phyloP scores from a whole-genome alignment of 2,888 invertebrate genomes.

The Scaptomyza flava region DNA sequence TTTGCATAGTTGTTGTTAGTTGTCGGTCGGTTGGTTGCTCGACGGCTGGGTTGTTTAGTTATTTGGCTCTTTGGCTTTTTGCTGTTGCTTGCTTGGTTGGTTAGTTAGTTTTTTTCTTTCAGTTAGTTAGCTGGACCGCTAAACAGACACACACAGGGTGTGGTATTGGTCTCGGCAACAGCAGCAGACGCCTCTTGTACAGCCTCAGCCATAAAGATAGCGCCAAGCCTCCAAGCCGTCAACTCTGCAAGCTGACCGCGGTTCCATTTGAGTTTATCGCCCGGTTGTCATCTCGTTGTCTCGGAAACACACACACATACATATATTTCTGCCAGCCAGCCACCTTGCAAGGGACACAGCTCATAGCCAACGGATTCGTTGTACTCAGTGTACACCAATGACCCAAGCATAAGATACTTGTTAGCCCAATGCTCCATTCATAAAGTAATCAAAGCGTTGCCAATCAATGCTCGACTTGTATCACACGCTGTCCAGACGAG shows the following conservation, averaged over 20 bases:
- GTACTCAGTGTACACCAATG: neutral
- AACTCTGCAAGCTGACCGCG: slow-evolving; percentile 23
- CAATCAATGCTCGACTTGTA: slow-evolving; percentile 11
- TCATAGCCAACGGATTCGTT: slow-evolving; percentile 10
- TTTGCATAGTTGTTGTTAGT: slow-evolving; percentile 78
- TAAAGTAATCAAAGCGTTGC: slow-evolving; percentile 25
- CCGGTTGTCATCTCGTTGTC: slow-evolving; percentile 67
- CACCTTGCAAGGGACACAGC: slow-evolving; percentile 40
- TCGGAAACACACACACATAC: slow-evolving; percentile 65
- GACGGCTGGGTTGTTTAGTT: slow-evolving; percentile 54
- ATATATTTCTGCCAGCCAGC: slow-evolving; percentile 29
- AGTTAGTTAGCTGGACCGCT: slow-evolving; percentile 18
- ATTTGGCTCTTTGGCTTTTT: slow-evolving; percentile 40
- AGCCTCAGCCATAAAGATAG: slow-evolving; percentile 67
- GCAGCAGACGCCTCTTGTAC: slow-evolving; percentile 22
- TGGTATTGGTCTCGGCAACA: slow-evolving; percentile 31
- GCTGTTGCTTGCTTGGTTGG: slow-evolving; percentile 25
- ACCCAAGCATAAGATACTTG: slow-evolving; percentile 9
- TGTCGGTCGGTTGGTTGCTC: slow-evolving; percentile 62
- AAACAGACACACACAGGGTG: slow-evolving; percentile 49
- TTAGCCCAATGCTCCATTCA: slow-evolving; percentile 26
- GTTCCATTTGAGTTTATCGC: slow-evolving; percentile 59
- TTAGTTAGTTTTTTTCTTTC: neutral
- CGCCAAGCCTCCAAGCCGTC: slow-evolving; percentile 60
- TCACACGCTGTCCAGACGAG: slow-evolving; percentile 1